Base-by-base conservation (phyloP, 2,797 vertebrate species). In the Orientallactaga sibirica region DNA sequence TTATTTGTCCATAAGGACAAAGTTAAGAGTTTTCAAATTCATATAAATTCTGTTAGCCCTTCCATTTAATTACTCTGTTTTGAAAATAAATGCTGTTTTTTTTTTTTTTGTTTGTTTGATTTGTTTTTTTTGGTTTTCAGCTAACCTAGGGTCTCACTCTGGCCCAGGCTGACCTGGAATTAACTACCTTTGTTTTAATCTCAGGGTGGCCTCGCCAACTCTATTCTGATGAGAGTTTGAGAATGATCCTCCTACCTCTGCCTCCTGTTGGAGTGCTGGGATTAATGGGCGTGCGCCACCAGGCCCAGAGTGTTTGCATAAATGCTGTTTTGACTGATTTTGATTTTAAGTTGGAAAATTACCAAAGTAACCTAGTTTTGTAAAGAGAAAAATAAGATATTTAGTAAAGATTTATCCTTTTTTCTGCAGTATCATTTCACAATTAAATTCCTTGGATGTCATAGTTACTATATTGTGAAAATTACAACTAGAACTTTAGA, bases 1-100 rank as follows among this genome's bases (percentile, higher is more conserved):
- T 52, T 66, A 86, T 66, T 19, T 15, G 43, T 70, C 12, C 48
- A 82, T 43, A 61, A 82, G 77, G 81, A 66, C 18, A 96, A 82
- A 86, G 86, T 68, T 76, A 79, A 81, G 77, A 58, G 1, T 25
- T 71, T 83, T 43, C 24, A 84, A 86, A 29, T 71, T 89, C 19
- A 80, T 93, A 66, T 71, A 75, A 86, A 92, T 41, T 61, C 14
- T 76, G 62, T 20, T 18, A 64, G 29, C 22, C 61, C 2, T 19
- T 85, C 52, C 22, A 81, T 67, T 93, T 75, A 92, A n/a, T 15
- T 83, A 71, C 3, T 86, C 77, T 62, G 66, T 71, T 92, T 90
- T 52, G 15, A 48, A 90, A 86, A 66, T 27, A 64, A 78, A 14
- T 68, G 22, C 10, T 86, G 27, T 24, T 22, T 91, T 68, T n/a